Conservation (phyloP, 1,140 invertebrate species). For the Mylabris phalerata region DNA sequence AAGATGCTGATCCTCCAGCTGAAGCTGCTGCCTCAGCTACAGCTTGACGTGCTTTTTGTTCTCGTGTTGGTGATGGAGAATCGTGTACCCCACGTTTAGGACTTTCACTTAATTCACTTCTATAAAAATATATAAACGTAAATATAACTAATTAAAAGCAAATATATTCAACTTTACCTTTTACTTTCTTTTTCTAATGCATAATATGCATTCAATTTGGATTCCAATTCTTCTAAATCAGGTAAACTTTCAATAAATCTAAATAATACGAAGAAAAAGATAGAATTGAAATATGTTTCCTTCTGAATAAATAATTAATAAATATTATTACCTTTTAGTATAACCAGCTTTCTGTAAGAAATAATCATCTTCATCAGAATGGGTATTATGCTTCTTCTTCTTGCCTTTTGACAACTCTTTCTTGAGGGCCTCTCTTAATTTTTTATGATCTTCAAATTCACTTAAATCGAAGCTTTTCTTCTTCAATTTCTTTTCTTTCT, state of each 20-base stretch:
- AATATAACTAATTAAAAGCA: not conserved
- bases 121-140: slow-evolving; percentile 8
- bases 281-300: not conserved
- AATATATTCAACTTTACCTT: slow-evolving; percentile 26
- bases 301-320: slow-evolving; percentile 9
- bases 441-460: slow-evolving; percentile 58
- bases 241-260: slow-evolving; percentile 56
- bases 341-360: slow-evolving; percentile 49
- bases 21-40: slow-evolving; percentile 39
- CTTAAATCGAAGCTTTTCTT: slow-evolving; percentile 51
- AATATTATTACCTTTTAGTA: slow-evolving; percentile 46
- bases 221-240: slow-evolving; percentile 68
- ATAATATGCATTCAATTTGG: slow-evolving; percentile 70
- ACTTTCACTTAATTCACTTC: slow-evolving; percentile 36
- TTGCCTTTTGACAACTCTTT: slow-evolving; percentile 45
- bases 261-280: slow-evolving; percentile 10
- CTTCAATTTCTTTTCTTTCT: slow-evolving; percentile 58
- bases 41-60: slow-evolving; percentile 40
- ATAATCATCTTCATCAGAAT: slow-evolving; percentile 51
- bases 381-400: slow-evolving; percentile 47
- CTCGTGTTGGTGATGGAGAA: slow-evolving; percentile 40
- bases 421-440: slow-evolving; percentile 59
- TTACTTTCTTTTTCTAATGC: slow-evolving; percentile 64
- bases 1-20: slow-evolving; percentile 18
- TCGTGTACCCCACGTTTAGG: slow-evolving; percentile 32